Evolutionary conservation across 1,140 invertebrate species (phyloP).

Genomic region (Hylaeus anthracinus): DNA sequence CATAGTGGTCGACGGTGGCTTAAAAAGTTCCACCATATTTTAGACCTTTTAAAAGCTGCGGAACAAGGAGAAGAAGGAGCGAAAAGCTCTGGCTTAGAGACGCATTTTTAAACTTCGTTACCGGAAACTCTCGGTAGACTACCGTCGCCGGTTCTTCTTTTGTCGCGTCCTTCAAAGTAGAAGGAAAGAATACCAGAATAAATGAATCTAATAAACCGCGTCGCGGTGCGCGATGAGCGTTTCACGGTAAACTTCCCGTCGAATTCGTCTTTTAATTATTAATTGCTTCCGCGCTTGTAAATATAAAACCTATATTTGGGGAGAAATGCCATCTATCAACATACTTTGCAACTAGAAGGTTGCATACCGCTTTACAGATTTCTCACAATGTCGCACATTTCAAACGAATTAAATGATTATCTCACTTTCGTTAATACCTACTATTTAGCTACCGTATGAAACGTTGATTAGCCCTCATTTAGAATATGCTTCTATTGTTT

Average conservation of each 20-base stretch:
- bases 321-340: no score
- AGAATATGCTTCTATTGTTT: no score
- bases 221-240: neutral
- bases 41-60: conserved; percentile 22
- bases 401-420: no score
- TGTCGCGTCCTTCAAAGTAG: neutral
- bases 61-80: neutral
- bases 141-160: conserved; percentile 13
- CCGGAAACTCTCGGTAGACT: conserved; percentile 33
- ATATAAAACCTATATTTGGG: neutral
- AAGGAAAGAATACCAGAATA: neutral
- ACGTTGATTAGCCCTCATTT: no score
- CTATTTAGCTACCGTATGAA: no score
- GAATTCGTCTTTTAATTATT: neutral
- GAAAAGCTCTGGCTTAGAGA: conserved; percentile 13
- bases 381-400: no score
- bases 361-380: no score
- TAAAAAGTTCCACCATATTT: conserved; percentile 65
- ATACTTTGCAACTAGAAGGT: no score
- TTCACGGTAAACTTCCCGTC: no score
- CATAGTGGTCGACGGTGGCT: conserved; percentile 37
- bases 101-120: conserved; percentile 57
- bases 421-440: no score
- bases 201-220: conserved; percentile 46
- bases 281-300: neutral